Evolutionary conservation across 92 coral and sea anemone genomes (phyloP).

Genomic region (Paramuricea clavata): DNA sequence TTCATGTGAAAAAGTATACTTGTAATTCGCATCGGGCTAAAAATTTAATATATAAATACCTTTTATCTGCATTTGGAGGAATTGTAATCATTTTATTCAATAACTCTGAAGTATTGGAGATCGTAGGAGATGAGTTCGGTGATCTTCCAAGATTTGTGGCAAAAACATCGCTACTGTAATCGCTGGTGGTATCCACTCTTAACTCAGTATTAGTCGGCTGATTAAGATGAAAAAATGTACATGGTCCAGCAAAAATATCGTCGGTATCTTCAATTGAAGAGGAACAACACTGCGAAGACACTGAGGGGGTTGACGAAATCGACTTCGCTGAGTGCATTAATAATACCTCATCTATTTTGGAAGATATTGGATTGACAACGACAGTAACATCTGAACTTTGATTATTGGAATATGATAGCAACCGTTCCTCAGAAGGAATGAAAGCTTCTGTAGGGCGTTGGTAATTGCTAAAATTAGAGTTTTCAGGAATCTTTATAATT

Average conservation of each 20-base stretch:
- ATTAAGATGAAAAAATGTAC: neutral
- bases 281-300: neutral
- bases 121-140: neutral
- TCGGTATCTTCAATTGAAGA: neutral
- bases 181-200: neutral
- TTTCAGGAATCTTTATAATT: neutral
- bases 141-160: neutral
- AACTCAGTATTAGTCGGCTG: neutral
- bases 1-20: no score
- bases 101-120: conserved; percentile 1
- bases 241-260: neutral
- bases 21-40: no score
- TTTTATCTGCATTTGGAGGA: conserved; percentile 21
- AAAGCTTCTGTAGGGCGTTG: neutral
- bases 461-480: neutral
- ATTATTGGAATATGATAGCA: neutral
- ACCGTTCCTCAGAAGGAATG: neutral
- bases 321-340: neutral
- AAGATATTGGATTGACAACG: neutral
- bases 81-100: neutral
- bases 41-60: neutral
- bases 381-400: neutral
- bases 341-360: no score
- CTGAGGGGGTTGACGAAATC: neutral
- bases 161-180: neutral